Conservation (phyloP, 2,888 invertebrate genomes). For the Habroteleia sp. region DNA sequence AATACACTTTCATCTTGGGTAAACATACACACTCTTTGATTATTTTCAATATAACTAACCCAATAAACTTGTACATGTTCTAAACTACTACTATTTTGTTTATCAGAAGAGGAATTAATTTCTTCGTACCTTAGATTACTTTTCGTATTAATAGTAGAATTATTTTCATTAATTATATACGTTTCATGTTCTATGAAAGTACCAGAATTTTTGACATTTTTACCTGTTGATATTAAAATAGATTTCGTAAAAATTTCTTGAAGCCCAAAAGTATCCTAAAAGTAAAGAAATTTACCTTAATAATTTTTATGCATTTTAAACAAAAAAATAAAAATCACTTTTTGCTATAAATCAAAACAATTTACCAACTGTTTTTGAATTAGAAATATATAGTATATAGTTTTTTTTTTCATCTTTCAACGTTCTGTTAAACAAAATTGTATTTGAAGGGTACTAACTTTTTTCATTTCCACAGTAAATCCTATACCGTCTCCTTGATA, state of each 20-base stretch:
- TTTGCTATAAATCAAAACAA: too few species aligned
- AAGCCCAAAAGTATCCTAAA: conserved; percentile 83
- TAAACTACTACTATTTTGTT: too few species aligned
- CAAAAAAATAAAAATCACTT: too few species aligned
- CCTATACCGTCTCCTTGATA: conserved; percentile 90
- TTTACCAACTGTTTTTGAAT: too few species aligned
- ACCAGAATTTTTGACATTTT: conserved; percentile 50
- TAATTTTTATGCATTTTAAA: too few species aligned
- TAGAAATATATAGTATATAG: too few species aligned
- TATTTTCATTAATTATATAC: conserved; percentile 66
- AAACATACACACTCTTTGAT: conserved; percentile 88
- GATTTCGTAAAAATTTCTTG: conserved; percentile 86
- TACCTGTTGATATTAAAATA: conserved; percentile 66
- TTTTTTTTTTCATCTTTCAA: too few species aligned
- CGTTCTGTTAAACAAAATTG: too few species aligned
- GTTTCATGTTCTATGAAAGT: conserved; percentile 37
- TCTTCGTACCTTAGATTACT: too few species aligned
- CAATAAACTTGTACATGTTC: conserved; percentile 90
- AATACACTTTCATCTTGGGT: conserved; percentile 88
- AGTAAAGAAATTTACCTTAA: too few species aligned
- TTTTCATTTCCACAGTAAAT: conserved; percentile 87
- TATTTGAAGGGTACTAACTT: too few species aligned
- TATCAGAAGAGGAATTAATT: too few species aligned
- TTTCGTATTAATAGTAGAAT: conserved; percentile 84
- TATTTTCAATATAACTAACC: conserved; percentile 89